Evolutionary conservation across 2,888 invertebrate species (phyloP), one percentile per base, ranked within the genome.

Genomic region (Mantis religiosa): DNA sequence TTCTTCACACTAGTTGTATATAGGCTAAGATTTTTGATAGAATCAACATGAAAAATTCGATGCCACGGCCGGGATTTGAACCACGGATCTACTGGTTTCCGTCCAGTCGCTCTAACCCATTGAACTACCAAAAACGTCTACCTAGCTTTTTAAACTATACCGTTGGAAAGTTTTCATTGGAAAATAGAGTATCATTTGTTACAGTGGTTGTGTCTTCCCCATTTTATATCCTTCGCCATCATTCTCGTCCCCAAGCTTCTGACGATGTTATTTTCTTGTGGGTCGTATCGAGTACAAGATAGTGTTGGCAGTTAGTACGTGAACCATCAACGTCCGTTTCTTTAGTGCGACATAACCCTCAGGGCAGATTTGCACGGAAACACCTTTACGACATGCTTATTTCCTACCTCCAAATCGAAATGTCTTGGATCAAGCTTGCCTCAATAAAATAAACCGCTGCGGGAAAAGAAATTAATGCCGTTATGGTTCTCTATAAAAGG

Each of bases 401-500:
- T 85, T 27, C 85, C 27, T 81, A 82, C 81, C 34, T 82, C 87
- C 41, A 82, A 82, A 87, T 83, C 86, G 82, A 85, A 88, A 82
- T 88, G 88, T 88, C 89, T 89, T 87, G 85, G 83, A 83, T 84
- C 88, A 81, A n/a, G 85, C 88, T 27, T 7, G 28, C 86, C n/a
- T 34, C 89, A 84, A 89, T 89, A 89, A 89, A 89, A 81, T 86
- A 86, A 86, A 86, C 20, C 41, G 28, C 86, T 20, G 30, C 54
- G 28, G 15, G 47, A 86, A 89, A 87, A 89, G 88, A 85, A 89
- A 89, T 89, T 89, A 89, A 88, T 89, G 88, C 81, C 27, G 89
- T 89, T 89, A 89, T 89, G 87, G 89, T 88, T 87, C 71, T 84
- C 89, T 87, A 87, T 89, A 89, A 89, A 89, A 28, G 20, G 28